These are phyloP conservation scores for Cylindroiulus punctatus DNA, from an alignment of 2,888 invertebrate species.

Conservation along the genomic window DNA sequence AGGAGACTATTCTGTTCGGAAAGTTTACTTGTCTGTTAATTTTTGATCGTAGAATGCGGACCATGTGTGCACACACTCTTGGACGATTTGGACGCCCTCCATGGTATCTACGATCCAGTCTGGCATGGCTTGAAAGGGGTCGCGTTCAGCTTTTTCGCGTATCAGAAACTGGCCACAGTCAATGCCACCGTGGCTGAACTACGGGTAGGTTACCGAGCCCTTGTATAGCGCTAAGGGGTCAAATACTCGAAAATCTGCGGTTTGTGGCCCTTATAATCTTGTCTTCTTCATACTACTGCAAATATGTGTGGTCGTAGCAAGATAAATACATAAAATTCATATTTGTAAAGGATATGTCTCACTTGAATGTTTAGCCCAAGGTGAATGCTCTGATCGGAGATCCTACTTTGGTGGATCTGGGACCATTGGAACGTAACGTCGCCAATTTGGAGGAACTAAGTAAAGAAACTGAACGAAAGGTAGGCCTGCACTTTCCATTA, in stretches of 20 bases:
- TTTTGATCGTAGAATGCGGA: conserved; percentile 76
- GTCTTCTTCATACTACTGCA: too few species aligned
- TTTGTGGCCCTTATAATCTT: too few species aligned
- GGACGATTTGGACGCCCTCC: conserved; percentile 82
- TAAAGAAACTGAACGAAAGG: conserved; percentile 57
- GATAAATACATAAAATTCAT: conserved; percentile 33
- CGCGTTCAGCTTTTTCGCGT: conserved; percentile 87
- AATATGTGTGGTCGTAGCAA: too few species aligned
- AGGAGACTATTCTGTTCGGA: background rate
- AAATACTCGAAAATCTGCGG: too few species aligned
- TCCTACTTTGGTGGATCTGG: conserved; percentile 75
- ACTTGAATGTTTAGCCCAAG: conserved; percentile 61
- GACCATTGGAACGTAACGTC: conserved; percentile 71
- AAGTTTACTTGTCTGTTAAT: background rate
- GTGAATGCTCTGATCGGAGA: conserved; percentile 68
- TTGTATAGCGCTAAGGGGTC: too few species aligned
- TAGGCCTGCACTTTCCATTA: conserved; percentile 44
- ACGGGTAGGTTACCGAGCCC: conserved; percentile 65
- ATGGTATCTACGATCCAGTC: conserved; percentile 76
- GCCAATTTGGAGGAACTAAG: conserved; percentile 61
- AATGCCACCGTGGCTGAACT: conserved; percentile 77
- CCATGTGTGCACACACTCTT: conserved; percentile 90
- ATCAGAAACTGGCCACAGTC: conserved; percentile 82
- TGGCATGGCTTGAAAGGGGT: conserved; percentile 80
- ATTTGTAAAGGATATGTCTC: conserved; percentile 7